Percentiles rank a stretch among this genome's conserved stretches.
These are phyloP conservation scores for Podilymbus podiceps DNA, from an alignment of 2,113 vertebrate genomes.

Conservation along the genomic window DNA sequence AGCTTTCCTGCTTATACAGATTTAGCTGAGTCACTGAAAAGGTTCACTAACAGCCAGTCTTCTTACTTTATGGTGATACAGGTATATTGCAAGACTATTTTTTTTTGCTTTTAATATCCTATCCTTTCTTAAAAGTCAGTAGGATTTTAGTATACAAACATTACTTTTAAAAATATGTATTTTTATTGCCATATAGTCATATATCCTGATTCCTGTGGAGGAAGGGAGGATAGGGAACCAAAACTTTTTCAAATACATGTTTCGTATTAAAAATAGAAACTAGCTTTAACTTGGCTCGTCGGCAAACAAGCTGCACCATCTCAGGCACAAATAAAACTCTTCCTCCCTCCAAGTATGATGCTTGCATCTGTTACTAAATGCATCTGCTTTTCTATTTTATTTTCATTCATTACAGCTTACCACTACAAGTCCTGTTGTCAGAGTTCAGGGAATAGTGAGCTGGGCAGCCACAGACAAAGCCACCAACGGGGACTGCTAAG, in stretches of 20 bases:
- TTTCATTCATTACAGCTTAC: slow-evolving; percentile 72
- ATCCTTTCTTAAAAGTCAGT: background rate
- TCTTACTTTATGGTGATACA: background rate
- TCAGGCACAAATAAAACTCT: background rate
- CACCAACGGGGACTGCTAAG: slow-evolving; percentile 87
- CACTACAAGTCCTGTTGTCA: slow-evolving; percentile 96
- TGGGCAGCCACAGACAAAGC: slow-evolving; percentile 92
- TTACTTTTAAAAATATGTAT: background rate
- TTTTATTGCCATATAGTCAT: background rate
- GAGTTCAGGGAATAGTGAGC: slow-evolving; percentile 93
- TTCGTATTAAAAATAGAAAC: background rate
- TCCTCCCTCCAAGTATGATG: background rate
- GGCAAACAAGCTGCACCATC: background rate
- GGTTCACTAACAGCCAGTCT: background rate
- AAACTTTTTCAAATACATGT: background rate
- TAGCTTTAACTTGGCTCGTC: background rate
- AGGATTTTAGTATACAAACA: background rate
- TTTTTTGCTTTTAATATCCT: background rate
- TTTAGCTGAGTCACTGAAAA: background rate
- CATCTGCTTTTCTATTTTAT: background rate
- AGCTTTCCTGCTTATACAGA: background rate
- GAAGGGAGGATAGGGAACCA: background rate
- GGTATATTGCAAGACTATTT: background rate
- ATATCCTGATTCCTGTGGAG: background rate
- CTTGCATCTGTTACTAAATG: background rate